Base-by-base conservation (phyloP, 1,140 invertebrate genomes). In the Bemisia tabaci region DNA sequence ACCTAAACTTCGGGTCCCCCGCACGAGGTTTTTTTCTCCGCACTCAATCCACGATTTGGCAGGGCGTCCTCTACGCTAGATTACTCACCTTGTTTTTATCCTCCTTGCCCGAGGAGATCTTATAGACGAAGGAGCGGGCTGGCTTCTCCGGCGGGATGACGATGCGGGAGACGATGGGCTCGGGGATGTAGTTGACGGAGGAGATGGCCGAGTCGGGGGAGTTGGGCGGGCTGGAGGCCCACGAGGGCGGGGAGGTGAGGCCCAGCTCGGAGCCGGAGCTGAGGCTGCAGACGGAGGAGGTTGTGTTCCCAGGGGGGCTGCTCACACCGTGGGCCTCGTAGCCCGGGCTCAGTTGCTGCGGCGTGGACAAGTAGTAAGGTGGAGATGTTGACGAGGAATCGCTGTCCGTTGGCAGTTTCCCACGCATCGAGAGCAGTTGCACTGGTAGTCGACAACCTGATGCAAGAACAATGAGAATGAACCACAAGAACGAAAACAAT, bases 151-250 rank as follows among this genome's bases (percentile, higher is more conserved):
- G 39, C 65, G 70, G 48, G 70, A 72, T 26, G 72, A 67, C 17
- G 70, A 73, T 67, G 39, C 71, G 24, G 60, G 71, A 64, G 9
- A 59, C 65, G 59, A 70, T 70, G 2, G 68, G 26, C 39, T 84
- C 79, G 2, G 82, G 79, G 67, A 84, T 81, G 65, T 82, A 83
- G 22, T 82, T 81, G 12, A 82, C 79, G 2, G 81, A 77, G 0
- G 80, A 80, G 2, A 78, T 76, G 0, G 76, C 73, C 61, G 80
- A 80, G 65, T 81, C 79, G 0, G 83, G 83, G 69, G 83, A 84
- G 0, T 79, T 80, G 0, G 83, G 83, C 2, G 83, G 82, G 62
- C 79, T 81, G 0, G 82, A 84, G 0, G 82, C 79, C 82, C 82
- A 84, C 0, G 82, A 83, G 0, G 82, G 81, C 2, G 83, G 82